Evolutionary conservation across 2,888 invertebrate genomes (phyloP).

Genomic region (Harpalus rubripes): DNA sequence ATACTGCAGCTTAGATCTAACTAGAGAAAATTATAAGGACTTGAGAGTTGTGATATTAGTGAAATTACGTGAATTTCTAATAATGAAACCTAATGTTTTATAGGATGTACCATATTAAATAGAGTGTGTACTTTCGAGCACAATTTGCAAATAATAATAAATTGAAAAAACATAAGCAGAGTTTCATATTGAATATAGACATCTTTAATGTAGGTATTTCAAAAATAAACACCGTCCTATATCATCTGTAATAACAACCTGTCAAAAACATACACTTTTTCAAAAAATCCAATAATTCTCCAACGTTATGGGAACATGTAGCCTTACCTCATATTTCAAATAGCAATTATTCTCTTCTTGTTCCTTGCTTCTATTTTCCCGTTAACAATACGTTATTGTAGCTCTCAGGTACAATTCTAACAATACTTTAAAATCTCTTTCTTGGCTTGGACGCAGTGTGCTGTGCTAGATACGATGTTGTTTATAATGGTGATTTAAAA

Average conservation of each 20-base stretch:
- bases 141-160: too few species aligned
- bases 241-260: slow-evolving; percentile 3
- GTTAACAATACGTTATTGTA: slow-evolving; percentile 22
- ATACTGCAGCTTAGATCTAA: too few species aligned
- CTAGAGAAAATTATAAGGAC: too few species aligned
- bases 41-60: too few species aligned
- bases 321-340: slow-evolving; percentile 3
- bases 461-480: slow-evolving; percentile 25
- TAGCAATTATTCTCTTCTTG: slow-evolving; percentile 23
- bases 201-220: neutral
- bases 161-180: neutral
- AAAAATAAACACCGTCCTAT: neutral
- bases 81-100: too few species aligned
- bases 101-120: too few species aligned
- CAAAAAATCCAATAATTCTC: slow-evolving; percentile 11
- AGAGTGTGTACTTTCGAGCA: too few species aligned
- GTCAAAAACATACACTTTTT: slow-evolving; percentile 1
- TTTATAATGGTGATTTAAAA: slow-evolving; percentile 42
- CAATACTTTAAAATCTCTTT: slow-evolving; percentile 16
- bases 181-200: neutral
- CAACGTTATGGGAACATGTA: slow-evolving; percentile 6
- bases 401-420: slow-evolving; percentile 19
- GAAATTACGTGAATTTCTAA: too few species aligned
- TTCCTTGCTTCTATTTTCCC: neutral
- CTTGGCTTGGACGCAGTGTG: neutral